Base-by-base conservation (phyloP, 2,888 invertebrate genomes). In the Drosophila kanekoi region DNA sequence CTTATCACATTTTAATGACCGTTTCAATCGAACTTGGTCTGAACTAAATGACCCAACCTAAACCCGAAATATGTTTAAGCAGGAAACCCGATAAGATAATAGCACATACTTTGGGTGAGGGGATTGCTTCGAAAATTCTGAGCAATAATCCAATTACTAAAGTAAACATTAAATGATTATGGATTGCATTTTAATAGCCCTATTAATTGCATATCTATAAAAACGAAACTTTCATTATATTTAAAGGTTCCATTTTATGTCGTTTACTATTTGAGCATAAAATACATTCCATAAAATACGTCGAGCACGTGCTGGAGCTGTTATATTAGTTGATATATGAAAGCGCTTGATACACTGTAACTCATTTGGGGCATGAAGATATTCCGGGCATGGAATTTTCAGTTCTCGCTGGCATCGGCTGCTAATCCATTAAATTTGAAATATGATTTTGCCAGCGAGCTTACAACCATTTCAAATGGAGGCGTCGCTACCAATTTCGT, bases 371-470 rank as follows among this genome's bases (percentile, higher is more conserved):
- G 37, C 38, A 79, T 65, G 63, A 38, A 67, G 63, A 65, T 45
- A 63, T 60, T 63, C 49, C 23, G 23, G 28, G 33, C 28, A 72
- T 47, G 65, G 45, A 73, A 51, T 56, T 71, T 18, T n/a, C 38
- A 49, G 18, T 54, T 45, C 11, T 52, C 44, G 32, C 32, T 18
- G n/a, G 28, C 53, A 59, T 11, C 14, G 45, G 48, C 40, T 58
- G 75, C 69, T 75, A 82, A 78, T 86, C 83, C 82, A 82, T 82
- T 82, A 78, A 76, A 73, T 73, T 72, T 82, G 78, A 82, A 71
- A 78, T 80, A 82, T 85, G 76, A 61, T 84, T 64, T 66, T 49
- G 64, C 49, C 33, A 51, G 53, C 48, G 61, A 60, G 45, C 59
- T 64, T 52, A 33, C 20, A 62, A 18, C 48, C 35, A 63, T 58